These are phyloP conservation scores for Tetragonisca angustula DNA, from an alignment of 2,888 invertebrate genomes.

Conservation along the genomic window DNA sequence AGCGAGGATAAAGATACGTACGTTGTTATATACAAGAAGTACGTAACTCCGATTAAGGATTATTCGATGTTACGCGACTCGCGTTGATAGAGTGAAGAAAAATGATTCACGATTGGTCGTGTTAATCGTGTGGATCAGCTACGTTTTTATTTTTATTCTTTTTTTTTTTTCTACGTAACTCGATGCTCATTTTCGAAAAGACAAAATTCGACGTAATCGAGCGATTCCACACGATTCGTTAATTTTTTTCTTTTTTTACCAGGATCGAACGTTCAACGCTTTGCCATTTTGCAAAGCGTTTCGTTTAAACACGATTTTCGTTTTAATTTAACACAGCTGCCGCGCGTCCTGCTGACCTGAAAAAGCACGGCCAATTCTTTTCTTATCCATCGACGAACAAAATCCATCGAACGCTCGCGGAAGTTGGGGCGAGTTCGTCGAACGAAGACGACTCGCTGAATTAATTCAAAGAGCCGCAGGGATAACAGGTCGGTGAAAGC, in stretches of 20 bases:
- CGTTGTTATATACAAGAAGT: not conserved
- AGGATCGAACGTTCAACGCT: not conserved
- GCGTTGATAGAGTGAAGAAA: not conserved
- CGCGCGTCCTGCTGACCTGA: not conserved
- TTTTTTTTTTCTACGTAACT: not conserved
- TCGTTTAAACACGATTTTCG: not conserved
- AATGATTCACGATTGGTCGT: not conserved
- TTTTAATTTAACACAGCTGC: not conserved
- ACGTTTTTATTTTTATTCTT: too few species aligned
- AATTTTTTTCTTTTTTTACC: not conserved
- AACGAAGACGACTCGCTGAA: slow-evolving; percentile 35
- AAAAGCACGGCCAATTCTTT: not conserved
- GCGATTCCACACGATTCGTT: not conserved
- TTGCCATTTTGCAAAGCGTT: not conserved
- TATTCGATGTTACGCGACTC: not conserved
- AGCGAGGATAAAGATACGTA: not conserved
- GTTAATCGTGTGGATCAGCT: too few species aligned
- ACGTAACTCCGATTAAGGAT: not conserved
- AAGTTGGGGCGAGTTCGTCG: not conserved
- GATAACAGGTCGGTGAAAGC: slow-evolving; percentile 49
- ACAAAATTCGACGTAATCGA: not conserved
- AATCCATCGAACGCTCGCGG: not conserved
- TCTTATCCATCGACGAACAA: not conserved
- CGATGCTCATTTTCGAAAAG: not conserved
- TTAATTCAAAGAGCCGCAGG: slow-evolving; percentile 40